Conservation (phyloP, 2,797 vertebrate species). For the Columba guinea region DNA sequence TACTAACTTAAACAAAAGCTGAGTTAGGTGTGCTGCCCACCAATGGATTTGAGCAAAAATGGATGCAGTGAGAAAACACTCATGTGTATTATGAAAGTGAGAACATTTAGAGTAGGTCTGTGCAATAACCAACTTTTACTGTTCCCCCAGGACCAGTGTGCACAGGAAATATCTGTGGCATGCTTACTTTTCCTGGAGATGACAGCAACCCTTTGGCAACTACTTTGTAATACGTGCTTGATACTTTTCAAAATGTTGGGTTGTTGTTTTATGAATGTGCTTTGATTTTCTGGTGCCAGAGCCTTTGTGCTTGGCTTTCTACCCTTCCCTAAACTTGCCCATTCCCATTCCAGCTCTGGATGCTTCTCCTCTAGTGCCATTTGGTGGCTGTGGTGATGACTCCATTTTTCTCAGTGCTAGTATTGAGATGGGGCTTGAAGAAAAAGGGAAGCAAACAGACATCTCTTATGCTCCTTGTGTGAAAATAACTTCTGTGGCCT, state of each 20-base stretch:
- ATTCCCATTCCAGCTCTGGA: not conserved
- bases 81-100: conserved; percentile 46
- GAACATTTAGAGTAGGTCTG: conserved; percentile 48
- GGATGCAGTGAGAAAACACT: conserved; percentile 49
- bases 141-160: conserved; percentile 39
- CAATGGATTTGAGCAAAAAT: conserved; percentile 39
- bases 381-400: not conserved
- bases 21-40: conserved; percentile 28
- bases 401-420: not conserved
- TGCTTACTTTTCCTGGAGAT: conserved; percentile 35
- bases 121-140: conserved; percentile 56
- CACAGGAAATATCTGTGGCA: conserved; percentile 64
- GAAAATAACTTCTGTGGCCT: not conserved
- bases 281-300: not conserved
- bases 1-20: conserved; percentile 39
- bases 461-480: not conserved
- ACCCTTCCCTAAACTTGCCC: not conserved
- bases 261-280: not conserved
- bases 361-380: not conserved
- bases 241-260: not conserved
- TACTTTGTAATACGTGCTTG: not conserved
- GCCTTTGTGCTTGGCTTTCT: not conserved
- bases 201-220: conserved; percentile 36
- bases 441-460: not conserved
- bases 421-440: not conserved